Percentiles rank a stretch among this genome's conserved stretches.
Conservation (phyloP, 2,113 vertebrate genomes). For the Pungitius pungitius region DNA sequence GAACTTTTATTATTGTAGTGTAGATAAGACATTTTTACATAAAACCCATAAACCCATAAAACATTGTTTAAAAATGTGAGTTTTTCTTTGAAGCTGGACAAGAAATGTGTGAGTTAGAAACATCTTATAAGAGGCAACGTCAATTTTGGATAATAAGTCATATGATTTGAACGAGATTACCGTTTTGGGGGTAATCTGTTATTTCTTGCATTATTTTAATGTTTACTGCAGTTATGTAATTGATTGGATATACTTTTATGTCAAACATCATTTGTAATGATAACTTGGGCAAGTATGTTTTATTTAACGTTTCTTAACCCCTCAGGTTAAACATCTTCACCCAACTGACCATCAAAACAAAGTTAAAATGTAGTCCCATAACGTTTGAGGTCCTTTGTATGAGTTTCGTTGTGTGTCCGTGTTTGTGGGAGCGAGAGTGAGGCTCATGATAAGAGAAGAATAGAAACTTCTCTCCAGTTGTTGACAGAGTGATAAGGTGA, state of each 20-base stretch:
- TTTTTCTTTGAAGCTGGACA: background rate
- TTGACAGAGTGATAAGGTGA: slow-evolving; percentile 61
- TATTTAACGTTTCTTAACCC: slow-evolving; percentile 2
- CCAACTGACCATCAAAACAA: background rate
- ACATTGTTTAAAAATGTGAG: background rate
- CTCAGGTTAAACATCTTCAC: background rate
- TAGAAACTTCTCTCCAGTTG: slow-evolving; percentile 54
- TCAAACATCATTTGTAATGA: background rate
- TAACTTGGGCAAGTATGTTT: background rate
- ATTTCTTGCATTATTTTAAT: background rate
- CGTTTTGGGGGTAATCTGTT: no score
- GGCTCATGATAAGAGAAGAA: slow-evolving; percentile 53
- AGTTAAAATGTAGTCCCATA: background rate
- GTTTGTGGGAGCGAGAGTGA: background rate
- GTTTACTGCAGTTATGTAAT: background rate
- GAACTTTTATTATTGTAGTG: slow-evolving; percentile 8
- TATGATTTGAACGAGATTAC: background rate
- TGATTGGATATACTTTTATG: background rate
- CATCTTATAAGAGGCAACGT: background rate
- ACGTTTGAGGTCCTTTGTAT: slow-evolving; percentile 1
- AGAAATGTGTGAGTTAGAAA: background rate
- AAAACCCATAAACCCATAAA: no score
- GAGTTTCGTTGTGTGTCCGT: slow-evolving; percentile 4
- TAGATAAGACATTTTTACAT: slow-evolving; percentile 16
- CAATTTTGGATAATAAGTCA: background rate